Evolutionary conservation across 2,113 vertebrate species (phyloP).

Genomic region (Balaeniceps rex): DNA sequence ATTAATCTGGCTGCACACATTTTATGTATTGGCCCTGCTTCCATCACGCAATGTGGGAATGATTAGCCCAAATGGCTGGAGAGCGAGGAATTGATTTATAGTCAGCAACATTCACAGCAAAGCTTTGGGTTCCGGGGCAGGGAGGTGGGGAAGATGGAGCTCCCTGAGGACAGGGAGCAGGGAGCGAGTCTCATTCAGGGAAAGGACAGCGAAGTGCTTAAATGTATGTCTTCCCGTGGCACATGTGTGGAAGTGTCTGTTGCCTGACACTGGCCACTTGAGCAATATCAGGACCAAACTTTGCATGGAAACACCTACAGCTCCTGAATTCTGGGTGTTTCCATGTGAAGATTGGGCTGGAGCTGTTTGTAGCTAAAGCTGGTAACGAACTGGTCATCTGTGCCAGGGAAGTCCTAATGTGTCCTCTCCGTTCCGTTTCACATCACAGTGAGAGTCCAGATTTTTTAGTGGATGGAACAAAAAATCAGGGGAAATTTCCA

Average conservation of each 20-base stretch:
- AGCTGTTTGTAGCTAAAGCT: neutral
- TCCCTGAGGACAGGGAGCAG: neutral
- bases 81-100: rapidly evolving
- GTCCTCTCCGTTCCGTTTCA: neutral
- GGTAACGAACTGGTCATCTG: neutral
- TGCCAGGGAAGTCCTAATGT: neutral
- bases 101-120: neutral
- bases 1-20: neutral
- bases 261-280: neutral
- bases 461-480: neutral
- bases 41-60: neutral
- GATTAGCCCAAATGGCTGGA: neutral
- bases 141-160: neutral
- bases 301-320: neutral
- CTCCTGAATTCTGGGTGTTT: neutral
- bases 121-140: neutral
- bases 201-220: neutral
- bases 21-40: neutral
- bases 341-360: neutral
- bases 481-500: neutral
- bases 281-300: neutral
- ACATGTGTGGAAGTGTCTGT: neutral
- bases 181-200: neutral
- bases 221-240: neutral
- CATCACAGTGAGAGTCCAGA: neutral